phyloP scores from a whole-genome alignment of 2,113 vertebrate species.

The Romanogobio albipinnatus region DNA sequence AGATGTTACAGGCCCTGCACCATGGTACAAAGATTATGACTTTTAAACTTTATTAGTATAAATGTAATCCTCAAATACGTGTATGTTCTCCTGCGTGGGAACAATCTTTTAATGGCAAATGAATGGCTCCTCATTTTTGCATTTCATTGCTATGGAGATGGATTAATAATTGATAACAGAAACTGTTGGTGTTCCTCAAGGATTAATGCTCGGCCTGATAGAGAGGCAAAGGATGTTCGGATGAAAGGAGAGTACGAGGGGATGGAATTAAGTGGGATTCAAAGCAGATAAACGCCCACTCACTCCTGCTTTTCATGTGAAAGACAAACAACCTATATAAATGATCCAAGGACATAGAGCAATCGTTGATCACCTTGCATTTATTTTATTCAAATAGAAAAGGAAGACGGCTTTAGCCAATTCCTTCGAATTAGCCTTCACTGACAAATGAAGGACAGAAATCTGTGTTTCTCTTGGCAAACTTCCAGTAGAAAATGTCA shows the following conservation, averaged over 20 bases:
- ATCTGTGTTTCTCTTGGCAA: conserved; percentile 14
- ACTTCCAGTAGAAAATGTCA: conserved; percentile 23
- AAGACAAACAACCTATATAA: conserved; percentile 39
- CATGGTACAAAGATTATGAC: background rate
- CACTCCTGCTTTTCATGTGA: conserved; percentile 42
- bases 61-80: background rate
- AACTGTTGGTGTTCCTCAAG: conserved; percentile 42
- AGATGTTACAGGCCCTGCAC: background rate
- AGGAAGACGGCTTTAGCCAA: background rate
- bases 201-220: conserved; percentile 43
- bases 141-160: conserved; percentile 39
- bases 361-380: conserved; percentile 47
- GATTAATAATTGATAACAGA: conserved; percentile 56
- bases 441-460: conserved; percentile 51
- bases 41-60: background rate
- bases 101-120: conserved; percentile 52
- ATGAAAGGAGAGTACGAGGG: conserved; percentile 3
- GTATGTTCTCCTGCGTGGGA: background rate
- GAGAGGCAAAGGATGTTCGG: conserved; percentile 21
- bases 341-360: conserved; percentile 45
- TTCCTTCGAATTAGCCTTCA: background rate
- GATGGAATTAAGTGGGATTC: conserved; percentile 42
- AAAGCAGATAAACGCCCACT: conserved; percentile 52
- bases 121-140: conserved; percentile 33
- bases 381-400: conserved; percentile 21